Conservation (phyloP, 2,797 vertebrate species). For the Hemitrygon akajei region DNA sequence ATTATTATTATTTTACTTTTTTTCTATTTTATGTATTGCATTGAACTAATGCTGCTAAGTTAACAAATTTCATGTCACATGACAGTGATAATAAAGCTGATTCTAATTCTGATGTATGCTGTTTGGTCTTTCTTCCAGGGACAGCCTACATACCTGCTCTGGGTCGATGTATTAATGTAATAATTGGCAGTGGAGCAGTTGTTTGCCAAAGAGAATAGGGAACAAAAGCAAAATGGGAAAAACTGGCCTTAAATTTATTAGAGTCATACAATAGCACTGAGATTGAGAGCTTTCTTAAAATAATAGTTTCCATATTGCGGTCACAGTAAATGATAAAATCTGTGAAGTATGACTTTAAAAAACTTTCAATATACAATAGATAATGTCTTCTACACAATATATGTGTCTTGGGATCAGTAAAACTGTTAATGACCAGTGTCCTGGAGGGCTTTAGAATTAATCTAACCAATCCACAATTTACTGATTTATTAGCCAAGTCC, state of each 20-base stretch:
- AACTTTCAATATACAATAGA: neutral
- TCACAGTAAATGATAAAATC: neutral
- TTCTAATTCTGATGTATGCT: neutral
- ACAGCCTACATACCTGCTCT: neutral
- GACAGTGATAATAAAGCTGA: no score
- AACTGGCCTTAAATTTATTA: neutral
- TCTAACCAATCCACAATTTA: neutral
- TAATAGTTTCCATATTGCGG: neutral
- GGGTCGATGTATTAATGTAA: neutral
- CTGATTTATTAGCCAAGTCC: neutral
- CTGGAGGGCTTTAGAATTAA: neutral
- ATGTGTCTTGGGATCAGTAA: conserved; percentile 24
- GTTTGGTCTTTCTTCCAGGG: neutral
- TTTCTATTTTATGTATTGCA: no score
- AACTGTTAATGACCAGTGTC: neutral
- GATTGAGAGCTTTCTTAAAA: neutral
- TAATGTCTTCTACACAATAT: neutral
- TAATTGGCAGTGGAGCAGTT: neutral
- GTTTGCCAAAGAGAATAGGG: neutral
- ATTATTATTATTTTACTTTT: no score
- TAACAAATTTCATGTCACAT: no score
- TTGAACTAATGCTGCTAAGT: no score
- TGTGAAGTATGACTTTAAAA: neutral
- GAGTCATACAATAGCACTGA: neutral
- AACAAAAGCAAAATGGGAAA: neutral